phyloP scores from a whole-genome alignment of 2,797 vertebrate genomes.

The Astyanax mexicanus region DNA sequence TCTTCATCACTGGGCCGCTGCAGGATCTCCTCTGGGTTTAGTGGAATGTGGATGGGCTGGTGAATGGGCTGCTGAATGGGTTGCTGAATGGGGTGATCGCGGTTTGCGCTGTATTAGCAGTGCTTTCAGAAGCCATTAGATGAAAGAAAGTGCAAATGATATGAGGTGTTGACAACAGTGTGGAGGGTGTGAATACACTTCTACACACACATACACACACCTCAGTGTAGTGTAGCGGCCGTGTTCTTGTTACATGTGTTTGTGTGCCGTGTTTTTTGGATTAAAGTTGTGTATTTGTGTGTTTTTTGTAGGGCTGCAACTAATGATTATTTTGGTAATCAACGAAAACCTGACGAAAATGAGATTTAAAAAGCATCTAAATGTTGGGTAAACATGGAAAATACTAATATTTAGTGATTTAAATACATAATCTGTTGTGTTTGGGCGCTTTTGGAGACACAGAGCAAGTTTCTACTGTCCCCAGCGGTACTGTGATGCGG shows the following conservation, averaged over 20 bases:
- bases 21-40: neutral
- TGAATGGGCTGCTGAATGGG: constrained; percentile 25
- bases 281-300: neutral
- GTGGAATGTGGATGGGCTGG: constrained; percentile 34
- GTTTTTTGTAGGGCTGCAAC: too few relatives aligned
- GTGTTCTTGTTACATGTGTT: neutral
- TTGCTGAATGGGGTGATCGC: constrained; percentile 26
- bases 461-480: too few relatives aligned
- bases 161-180: constrained; percentile 14
- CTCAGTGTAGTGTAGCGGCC: neutral
- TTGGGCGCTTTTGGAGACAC: too few relatives aligned
- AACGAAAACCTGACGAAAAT: too few relatives aligned
- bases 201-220: too few relatives aligned
- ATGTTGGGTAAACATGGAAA: too few relatives aligned
- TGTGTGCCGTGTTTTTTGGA: neutral
- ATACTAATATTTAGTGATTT: too few relatives aligned
- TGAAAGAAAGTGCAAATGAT: constrained; percentile 13
- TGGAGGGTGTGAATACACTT: constrained; percentile 3
- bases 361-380: too few relatives aligned
- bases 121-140: constrained; percentile 3
- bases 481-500: too few relatives aligned
- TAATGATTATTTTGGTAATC: too few relatives aligned
- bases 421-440: too few relatives aligned
- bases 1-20: constrained; percentile 9
- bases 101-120: constrained; percentile 27